Evolutionary conservation across 2,797 vertebrate species (phyloP).

Genomic region (Heterohyrax brucei): DNA sequence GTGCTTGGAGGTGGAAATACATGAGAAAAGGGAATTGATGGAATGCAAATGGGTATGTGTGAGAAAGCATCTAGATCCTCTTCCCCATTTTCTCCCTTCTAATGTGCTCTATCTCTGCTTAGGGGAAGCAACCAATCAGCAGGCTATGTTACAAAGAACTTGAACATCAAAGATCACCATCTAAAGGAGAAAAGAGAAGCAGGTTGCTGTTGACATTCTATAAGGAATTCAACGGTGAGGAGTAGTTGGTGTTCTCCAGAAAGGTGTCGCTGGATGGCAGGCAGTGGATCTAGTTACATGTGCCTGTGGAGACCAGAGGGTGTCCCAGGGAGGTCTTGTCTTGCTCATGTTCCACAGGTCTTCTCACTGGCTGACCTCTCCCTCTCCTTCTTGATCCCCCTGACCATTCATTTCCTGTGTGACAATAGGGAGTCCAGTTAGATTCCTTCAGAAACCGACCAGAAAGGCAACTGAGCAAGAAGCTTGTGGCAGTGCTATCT

Average conservation of each 20-base stretch:
- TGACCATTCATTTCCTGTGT: slow-evolving; percentile 97
- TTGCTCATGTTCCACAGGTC: slow-evolving; percentile 98
- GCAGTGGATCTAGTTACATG: background rate
- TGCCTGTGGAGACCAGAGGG: background rate
- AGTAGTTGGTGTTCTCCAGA: slow-evolving; percentile 23
- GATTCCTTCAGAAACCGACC: slow-evolving; percentile 19
- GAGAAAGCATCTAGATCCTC: background rate
- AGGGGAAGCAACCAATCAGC: no score
- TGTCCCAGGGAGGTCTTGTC: slow-evolving; percentile 94
- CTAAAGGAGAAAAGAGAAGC: slow-evolving; percentile 27
- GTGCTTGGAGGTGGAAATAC: background rate
- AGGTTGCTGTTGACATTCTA: slow-evolving; percentile 16
- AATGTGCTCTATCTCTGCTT: background rate
- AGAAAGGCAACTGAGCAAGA: background rate
- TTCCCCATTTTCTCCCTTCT: background rate
- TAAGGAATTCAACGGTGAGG: background rate
- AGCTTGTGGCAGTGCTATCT: background rate
- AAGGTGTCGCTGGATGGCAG: slow-evolving; percentile 54
- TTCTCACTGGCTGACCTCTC: slow-evolving; percentile 97
- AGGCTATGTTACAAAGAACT: slow-evolving; percentile 60
- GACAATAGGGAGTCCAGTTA: background rate
- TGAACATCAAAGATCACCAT: slow-evolving; percentile 66
- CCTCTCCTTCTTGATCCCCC: slow-evolving; percentile 96
- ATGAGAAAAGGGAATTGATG: background rate
- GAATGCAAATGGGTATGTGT: background rate